phyloP scores from a whole-genome alignment of 2,888 invertebrate species.

The Macaria liturata region DNA sequence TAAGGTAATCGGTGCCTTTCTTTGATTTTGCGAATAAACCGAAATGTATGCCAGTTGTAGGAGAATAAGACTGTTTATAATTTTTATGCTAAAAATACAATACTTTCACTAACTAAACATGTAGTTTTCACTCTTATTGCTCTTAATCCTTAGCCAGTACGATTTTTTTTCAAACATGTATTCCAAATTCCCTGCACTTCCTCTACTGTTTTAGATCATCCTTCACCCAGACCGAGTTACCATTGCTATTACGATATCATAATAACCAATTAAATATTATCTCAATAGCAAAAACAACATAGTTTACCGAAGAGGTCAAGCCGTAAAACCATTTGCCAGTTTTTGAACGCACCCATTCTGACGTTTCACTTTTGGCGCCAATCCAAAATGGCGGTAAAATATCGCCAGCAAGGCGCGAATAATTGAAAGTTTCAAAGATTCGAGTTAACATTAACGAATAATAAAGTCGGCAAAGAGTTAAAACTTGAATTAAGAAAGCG shows the following conservation, averaged over 20 bases:
- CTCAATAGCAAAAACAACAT: constrained; percentile 32
- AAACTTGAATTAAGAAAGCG: constrained; percentile 15
- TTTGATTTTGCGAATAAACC: no score
- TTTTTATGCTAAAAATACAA: no score
- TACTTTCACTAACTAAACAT: no score
- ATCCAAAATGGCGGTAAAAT: constrained; percentile 35
- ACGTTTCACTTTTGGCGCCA: constrained; percentile 30
- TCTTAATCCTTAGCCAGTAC: no score
- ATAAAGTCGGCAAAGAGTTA: constrained; percentile 18
- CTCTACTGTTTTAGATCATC: constrained; percentile 19
- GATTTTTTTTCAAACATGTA: no score
- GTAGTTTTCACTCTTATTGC: no score
- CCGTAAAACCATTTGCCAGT: constrained; percentile 12
- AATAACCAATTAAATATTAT: constrained; percentile 29
- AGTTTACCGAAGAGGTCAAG: constrained; percentile 23
- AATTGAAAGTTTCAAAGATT: constrained; percentile 17
- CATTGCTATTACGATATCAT: constrained; percentile 25
- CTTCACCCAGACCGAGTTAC: constrained; percentile 19
- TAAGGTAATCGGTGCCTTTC: no score
- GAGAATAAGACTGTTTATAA: no score
- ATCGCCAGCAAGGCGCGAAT: constrained; percentile 12
- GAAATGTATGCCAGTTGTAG: no score
- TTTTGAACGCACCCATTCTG: constrained; percentile 30
- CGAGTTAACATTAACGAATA: constrained; percentile 20
- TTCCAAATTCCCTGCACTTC: no score